Base-by-base conservation (phyloP, 2,113 vertebrate genomes). In the Irena cyanogastra region DNA sequence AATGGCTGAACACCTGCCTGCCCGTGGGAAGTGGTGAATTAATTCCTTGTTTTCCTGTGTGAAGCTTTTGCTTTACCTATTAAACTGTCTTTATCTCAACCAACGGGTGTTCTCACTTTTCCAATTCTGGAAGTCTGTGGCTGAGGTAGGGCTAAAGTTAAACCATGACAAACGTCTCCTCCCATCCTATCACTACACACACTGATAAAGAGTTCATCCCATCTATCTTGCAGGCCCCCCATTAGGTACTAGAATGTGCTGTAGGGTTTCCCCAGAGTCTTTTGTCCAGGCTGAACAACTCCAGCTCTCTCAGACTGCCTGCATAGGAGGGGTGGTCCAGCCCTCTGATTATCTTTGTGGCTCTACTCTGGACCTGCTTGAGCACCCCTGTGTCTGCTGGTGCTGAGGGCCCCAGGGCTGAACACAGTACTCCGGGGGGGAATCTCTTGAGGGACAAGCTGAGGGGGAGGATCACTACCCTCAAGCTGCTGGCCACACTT, bases 401-500 rank as follows among this genome's bases (percentile, higher is more conserved):
- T 17, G 8, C 5, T 80, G 35, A 5, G 7, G 7, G 2, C 16
- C 3, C 65, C 56, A 49, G 42, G 54, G 18, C 18, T 79, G 47
- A 39, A 19, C 1, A 1, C 28, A 44, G 19, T 3, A 27, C 28
- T 79, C 17, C 6, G 20, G 9, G 3, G 3, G n/a, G 13, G 4
- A 8, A 22, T 27, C 66, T 75, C 52, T 63, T 3, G 0, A 50
- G 33, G 37, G 39, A 44, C 7, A 3, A 31, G 56, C n/a, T 3
- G 47, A 83, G n/a, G 16, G 18, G 23, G 1, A 54, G 28, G 53
- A 80, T 49, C 18, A 3, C 30, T 35, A 42, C 27, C 22, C 60
- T 56, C 1, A 3, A 17, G 10, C 41, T 80, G 30, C n/a, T 74
- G 50, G 23, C 9, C 60, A 47, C 0, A 0, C 33, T 81, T 18